Conservation (phyloP, 2,113 vertebrate species). For the Antigone vipio region DNA sequence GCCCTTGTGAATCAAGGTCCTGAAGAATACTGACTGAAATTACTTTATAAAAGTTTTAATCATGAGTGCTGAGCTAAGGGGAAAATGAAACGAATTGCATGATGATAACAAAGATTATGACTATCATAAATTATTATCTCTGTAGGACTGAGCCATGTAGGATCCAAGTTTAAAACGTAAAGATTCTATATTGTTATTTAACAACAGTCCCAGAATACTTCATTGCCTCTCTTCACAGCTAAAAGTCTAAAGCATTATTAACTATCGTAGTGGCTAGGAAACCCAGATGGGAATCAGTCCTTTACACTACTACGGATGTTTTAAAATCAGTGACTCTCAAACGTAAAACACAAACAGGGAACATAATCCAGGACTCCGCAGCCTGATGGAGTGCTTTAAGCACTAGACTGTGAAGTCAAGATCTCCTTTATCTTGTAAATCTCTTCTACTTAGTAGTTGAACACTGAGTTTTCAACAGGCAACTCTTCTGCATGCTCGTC, state of each 20-base stretch:
- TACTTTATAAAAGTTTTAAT: constrained; percentile 20
- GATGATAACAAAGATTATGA: constrained; percentile 23
- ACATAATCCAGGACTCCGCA: background rate
- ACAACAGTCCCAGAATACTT: background rate
- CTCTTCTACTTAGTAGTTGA: background rate
- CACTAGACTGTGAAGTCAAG: background rate
- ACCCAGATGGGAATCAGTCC: background rate
- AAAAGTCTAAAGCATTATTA: background rate
- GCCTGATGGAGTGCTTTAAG: background rate
- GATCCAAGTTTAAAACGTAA: background rate
- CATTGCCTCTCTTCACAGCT: background rate
- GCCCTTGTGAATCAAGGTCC: background rate
- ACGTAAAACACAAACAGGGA: background rate
- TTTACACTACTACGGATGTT: background rate
- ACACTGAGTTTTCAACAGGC: background rate
- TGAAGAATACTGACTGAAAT: constrained; percentile 17
- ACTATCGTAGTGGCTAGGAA: background rate
- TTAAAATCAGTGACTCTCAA: background rate
- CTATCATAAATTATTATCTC: background rate
- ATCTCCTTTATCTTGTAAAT: background rate
- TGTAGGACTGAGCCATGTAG: background rate
- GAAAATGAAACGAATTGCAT: background rate
- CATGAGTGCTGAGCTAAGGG: constrained; percentile 10
- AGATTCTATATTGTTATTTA: background rate
- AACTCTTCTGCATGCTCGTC: background rate